Conservation (phyloP, 2,113 vertebrate genomes). For the Macrotis lagotis region DNA sequence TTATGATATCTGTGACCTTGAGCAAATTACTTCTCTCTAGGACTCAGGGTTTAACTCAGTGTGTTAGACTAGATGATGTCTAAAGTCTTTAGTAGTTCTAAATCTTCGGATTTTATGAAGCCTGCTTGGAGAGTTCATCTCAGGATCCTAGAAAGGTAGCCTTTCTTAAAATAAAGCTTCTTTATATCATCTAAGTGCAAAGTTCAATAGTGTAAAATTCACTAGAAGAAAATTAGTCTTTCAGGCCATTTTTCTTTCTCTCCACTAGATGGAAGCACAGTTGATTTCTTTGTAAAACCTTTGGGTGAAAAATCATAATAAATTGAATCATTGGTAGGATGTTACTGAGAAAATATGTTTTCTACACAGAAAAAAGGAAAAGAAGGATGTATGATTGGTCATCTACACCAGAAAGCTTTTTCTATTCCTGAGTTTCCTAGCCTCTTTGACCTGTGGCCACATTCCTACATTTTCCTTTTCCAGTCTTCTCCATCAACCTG, state of each 20-base stretch:
- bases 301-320: not conserved
- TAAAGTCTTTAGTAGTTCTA: not conserved
- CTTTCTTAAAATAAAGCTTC: not conserved
- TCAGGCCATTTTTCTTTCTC: not conserved
- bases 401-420: not conserved
- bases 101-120: not conserved
- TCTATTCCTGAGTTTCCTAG: not conserved
- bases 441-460: not conserved
- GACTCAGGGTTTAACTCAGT: too few relatives aligned
- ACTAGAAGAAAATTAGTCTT: not conserved
- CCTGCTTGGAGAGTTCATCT: not conserved
- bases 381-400: not conserved
- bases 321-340: not conserved
- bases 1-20: not conserved
- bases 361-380: not conserved
- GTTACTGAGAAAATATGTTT: not conserved
- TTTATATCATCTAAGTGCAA: not conserved
- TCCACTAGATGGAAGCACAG: not conserved
- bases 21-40: too few relatives aligned
- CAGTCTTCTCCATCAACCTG: not conserved
- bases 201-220: not conserved
- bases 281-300: not conserved
- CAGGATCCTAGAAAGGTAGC: not conserved
- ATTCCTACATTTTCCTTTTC: not conserved
- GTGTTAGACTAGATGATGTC: too few relatives aligned